Base-by-base conservation (phyloP, 2,797 vertebrate species). In the Schizothorax lantsangensis region DNA sequence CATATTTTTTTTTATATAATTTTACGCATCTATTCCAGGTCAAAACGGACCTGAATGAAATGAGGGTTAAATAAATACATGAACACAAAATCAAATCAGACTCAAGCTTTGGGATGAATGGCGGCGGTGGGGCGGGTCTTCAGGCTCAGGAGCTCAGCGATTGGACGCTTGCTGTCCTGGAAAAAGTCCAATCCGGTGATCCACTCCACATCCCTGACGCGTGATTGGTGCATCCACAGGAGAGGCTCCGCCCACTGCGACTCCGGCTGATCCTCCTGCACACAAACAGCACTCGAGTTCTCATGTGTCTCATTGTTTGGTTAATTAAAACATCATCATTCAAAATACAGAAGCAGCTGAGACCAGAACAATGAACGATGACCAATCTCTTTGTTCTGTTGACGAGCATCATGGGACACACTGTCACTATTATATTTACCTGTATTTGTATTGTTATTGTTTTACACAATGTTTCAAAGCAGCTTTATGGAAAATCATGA, bases 161-260 rank as follows among this genome's bases (percentile, higher is more conserved):
- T 57, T 82, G 94, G 92, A 59, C 85, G 91, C 11, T 3, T 14
- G 88, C 95, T 95, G 40, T 81, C 91, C 79, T 94, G 94, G 62
- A 94, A 95, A 43, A 96, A 94, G 80, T 96, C 94, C 86, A 96
- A 57, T 17, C 96, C 96, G 0, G 95, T 92, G 85, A 95, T 91
- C 95, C 92, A 94, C 86, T 96, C 96, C 0, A 96, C 90, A 47
- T 96, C 96, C 86, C 91, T 90, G 83, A 96, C 94, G 0, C 94
- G 93, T 2, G 93, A 84, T 30, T 95, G 94, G 82, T 96, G 96
- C 90, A 95, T 95, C 96, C 96, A 96, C 79, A 95, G 88, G 80
- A 91, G 92, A 78, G 95, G 93, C 49, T 96, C 96, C 2, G 94
- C 95, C 95, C 96, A 96, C 0, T 54, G 7, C 0, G 92, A 88